Base-by-base conservation (phyloP, 35 echinoderm and acorn worm species). In the Nesometra sesokonis region DNA sequence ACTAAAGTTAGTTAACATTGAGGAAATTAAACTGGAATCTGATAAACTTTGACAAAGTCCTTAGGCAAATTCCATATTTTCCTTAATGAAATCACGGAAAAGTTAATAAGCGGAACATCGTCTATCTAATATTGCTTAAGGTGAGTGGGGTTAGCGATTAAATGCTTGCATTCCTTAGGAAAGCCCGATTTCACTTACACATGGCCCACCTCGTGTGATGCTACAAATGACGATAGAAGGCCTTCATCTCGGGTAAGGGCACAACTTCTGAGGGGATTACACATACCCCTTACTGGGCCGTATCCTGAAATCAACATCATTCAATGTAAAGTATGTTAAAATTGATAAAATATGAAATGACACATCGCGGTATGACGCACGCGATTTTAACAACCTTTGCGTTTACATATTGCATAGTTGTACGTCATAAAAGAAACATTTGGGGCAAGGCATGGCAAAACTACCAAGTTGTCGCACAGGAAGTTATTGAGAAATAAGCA, bases 231-330 rank as follows among this genome's bases (percentile, higher is more conserved):
- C 1, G 96, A 94, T 30, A 93, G 46, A 0, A 94, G 84, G 31
- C 92, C 96, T 57, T 99, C 96, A 47, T 99, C 96, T 77, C 88
- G 88, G 46, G 87, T 92, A 27, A 99, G 47, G 57, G 96, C 89
- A 86, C 96, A 99, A 57, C 96, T 99, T 46, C 96, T 87, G 52
- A 27, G 52, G 29, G 90, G 89, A 57, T 82, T 87, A 80, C 96
- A 99, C 96, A 99, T 99, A 77, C 96, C 96, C 13, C 92, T 99
- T 17, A 99, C 96, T 87, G 96, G 96, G 34, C 92, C 96, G 87
- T 94, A 99, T 35, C 96, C 93, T 97, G 47, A n/a, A 39, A 37
- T 32, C 39, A 43, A 43, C 39, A 43, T 43, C 52, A 67, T 67
- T 27, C 52, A 11, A 67, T 27, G 52, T 67, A 67, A 17, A 17